Evolutionary conservation across 2,113 vertebrate species (phyloP), one percentile per base, ranked within the genome.

Genomic region (Xiphophorus couchianus): DNA sequence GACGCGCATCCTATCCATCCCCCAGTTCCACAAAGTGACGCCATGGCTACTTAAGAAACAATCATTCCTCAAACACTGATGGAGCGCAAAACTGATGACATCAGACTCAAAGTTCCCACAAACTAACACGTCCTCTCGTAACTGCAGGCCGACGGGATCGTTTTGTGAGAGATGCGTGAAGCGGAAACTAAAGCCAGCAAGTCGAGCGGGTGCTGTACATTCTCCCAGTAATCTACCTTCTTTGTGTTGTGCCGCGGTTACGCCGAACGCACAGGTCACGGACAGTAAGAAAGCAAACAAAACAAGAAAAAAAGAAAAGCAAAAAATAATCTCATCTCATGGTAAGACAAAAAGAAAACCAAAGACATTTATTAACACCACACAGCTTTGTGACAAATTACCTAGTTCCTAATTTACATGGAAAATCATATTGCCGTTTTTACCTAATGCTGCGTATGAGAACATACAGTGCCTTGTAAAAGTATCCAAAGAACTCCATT

Each of bases 171-270:
- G 70, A 69, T 62, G 61, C 28, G 2, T 35, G 68, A 72, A 77
- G 68, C 58, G 13, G 74, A 85, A 37, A 74, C 27, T 64, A 35
- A 74, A 73, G 73, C 22, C 66, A 71, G 27, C 10, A 37, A 71
- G 62, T 15, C 35, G 25, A 54, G 33, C 48, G 62, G 62, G 72
- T 75, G 76, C 66, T 71, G 13, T 66, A 77, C 80, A 71, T 84
- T 84, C 71, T 82, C 65, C 86, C 69, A 76, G 77, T 72, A 67
- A 84, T 89, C 85, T 88, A 89, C 81, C 82, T 82, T 86, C 70
- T 74, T 12, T 76, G 74, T 83, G 79, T 80, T 22, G 69, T 71
- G 66, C 48, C 35, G 78, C 79, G 78, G 76, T 67, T 66, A 74
- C 66, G 71, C 63, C 10, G 19, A 83, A 86, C 82, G 70, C 79